Evolutionary conservation across 2,888 invertebrate species (phyloP).

Genomic region (Crossocerus cetratus): DNA sequence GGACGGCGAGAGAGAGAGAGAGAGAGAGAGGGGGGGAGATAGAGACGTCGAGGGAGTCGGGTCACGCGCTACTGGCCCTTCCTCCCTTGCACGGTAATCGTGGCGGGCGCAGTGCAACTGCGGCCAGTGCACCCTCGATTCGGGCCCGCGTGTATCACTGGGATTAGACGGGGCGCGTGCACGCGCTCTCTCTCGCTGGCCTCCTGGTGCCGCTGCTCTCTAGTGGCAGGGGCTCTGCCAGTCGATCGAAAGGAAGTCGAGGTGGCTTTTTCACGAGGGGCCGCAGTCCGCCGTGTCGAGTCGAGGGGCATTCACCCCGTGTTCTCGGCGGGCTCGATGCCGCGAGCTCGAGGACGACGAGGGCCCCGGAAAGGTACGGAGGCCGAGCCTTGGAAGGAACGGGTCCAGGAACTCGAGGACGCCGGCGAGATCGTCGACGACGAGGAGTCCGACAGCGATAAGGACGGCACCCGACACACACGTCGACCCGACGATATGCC

Average conservation of each 20-base stretch:
- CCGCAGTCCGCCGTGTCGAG: too few species aligned
- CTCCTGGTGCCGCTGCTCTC: not conserved
- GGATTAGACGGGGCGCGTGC: not conserved
- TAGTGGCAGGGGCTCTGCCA: not conserved
- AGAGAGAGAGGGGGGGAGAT: not conserved
- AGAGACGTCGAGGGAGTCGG: slow-evolving; percentile 6
- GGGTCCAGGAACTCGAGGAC: slow-evolving; percentile 2
- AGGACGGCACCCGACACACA: slow-evolving; percentile 54
- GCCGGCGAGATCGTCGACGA: slow-evolving; percentile 26
- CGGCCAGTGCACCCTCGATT: slow-evolving; percentile 40
- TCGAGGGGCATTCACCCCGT: not conserved
- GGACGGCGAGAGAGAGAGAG: not conserved
- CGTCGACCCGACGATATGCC: slow-evolving; percentile 54
- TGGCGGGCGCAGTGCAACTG: slow-evolving; percentile 4
- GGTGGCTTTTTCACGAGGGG: too few species aligned
- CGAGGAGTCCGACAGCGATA: slow-evolving; percentile 36
- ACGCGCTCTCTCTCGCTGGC: not conserved
- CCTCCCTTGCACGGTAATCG: not conserved
- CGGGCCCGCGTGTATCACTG: not conserved
- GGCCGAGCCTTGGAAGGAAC: too few species aligned
- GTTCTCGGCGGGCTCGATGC: not conserved
- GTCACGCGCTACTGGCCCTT: slow-evolving; percentile 7
- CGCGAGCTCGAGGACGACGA: not conserved
- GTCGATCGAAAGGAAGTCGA: not conserved
- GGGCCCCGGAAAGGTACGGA: not conserved